A percentile compares a stretch with the other conserved stretches of the same genome.
Conservation (phyloP, 2,888 invertebrate species). For the Thalpophila matura region DNA sequence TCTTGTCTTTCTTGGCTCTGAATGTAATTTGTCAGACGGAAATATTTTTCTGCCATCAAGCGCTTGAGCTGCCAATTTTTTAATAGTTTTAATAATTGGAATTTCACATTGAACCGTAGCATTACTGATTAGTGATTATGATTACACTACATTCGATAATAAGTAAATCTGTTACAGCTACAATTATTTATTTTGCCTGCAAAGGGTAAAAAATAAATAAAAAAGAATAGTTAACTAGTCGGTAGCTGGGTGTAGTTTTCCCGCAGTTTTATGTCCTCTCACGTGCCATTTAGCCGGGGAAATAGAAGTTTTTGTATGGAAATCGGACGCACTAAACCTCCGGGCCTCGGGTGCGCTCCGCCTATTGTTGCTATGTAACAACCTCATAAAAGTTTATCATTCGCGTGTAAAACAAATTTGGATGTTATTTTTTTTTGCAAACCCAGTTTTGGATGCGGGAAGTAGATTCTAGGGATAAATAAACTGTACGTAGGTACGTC, state of each 20-base stretch:
- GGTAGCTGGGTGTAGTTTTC: slow-evolving; percentile 81
- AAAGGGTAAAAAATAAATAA: slow-evolving; percentile 76
- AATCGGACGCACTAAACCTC: slow-evolving; percentile 89
- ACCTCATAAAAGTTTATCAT: slow-evolving; percentile 88
- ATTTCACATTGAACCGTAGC: slow-evolving; percentile 13
- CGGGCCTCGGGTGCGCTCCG: slow-evolving; percentile 78
- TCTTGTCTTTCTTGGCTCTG: slow-evolving; percentile 35
- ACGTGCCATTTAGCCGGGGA: slow-evolving; percentile 90
- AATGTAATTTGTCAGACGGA: slow-evolving; percentile 37
- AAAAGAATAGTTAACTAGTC: slow-evolving; percentile 67
- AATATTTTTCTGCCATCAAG: slow-evolving; percentile 29
- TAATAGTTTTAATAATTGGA: slow-evolving; percentile 33
- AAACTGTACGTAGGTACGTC: slow-evolving; percentile 5
- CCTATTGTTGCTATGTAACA: slow-evolving; percentile 86
- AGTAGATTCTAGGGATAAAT: slow-evolving; percentile 18
- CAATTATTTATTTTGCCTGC: slow-evolving; percentile 60
- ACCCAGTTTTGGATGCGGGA: slow-evolving; percentile 23
- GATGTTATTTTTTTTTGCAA: slow-evolving; percentile 70
- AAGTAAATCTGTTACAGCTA: slow-evolving; percentile 34
- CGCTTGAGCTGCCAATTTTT: slow-evolving; percentile 31
- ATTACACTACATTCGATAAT: neutral
- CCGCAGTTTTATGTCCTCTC: slow-evolving; percentile 89
- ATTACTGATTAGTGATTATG: neutral
- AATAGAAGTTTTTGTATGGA: slow-evolving; percentile 91
- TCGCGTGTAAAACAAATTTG: slow-evolving; percentile 77